These are phyloP conservation scores for Caenorhabditis imperialis DNA, from an alignment of 2,888 invertebrate genomes.

Conservation along the genomic window DNA sequence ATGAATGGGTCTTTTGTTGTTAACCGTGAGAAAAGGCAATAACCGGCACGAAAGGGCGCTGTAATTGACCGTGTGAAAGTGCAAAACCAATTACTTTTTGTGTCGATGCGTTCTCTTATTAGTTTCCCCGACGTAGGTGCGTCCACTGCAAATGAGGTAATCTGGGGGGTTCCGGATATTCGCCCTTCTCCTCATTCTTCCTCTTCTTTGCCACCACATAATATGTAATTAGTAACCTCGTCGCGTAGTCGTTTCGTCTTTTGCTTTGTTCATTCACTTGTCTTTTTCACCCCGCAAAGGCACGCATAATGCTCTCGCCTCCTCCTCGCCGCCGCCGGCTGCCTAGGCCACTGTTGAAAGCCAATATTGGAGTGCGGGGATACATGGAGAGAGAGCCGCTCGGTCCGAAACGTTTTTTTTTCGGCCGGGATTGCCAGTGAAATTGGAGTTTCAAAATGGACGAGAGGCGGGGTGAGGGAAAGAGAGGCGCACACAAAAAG, in stretches of 20 bases:
- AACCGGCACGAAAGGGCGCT: background rate
- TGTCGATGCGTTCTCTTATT: conserved; percentile 14
- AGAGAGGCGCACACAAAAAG: conserved; percentile 16
- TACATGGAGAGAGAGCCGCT: conserved; percentile 5
- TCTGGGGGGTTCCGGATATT: conserved; percentile 20
- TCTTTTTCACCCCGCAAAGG: conserved; percentile 6
- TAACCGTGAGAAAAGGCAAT: background rate
- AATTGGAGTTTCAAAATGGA: conserved; percentile 43
- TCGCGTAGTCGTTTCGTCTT: conserved; percentile 8
- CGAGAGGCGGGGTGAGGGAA: conserved; percentile 1
- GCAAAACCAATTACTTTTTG: conserved; percentile 1
- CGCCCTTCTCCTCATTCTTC: conserved; percentile 7
- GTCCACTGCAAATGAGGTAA: conserved; percentile 30
- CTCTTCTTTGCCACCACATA: conserved; percentile 18
- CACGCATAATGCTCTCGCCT: conserved; percentile 2
- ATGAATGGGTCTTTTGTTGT: background rate
- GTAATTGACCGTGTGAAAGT: conserved; percentile 6
- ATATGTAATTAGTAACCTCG: conserved; percentile 51
- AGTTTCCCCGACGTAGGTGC: conserved; percentile 7
- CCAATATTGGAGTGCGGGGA: conserved; percentile 17
- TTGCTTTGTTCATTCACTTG: conserved; percentile 31
- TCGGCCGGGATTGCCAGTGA: conserved; percentile 20
- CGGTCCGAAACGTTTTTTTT: conserved; percentile 29
- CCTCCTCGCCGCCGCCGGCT: background rate
- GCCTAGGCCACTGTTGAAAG: conserved; percentile 11